phyloP scores from a whole-genome alignment of 2,888 invertebrate genomes.

The Amphipoea oculea region DNA sequence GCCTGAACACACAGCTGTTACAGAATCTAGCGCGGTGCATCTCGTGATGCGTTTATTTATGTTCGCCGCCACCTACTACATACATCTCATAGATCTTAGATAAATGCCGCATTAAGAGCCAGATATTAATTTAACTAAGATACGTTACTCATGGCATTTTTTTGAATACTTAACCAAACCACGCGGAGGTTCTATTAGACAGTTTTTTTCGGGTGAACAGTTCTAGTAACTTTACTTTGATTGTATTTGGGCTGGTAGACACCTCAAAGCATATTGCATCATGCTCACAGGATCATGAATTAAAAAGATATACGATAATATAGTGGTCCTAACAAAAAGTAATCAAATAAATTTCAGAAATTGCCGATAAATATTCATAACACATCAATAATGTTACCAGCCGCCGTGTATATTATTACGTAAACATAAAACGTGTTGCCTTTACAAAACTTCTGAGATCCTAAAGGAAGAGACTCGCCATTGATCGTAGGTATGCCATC shows the following conservation, averaged over 20 bases:
- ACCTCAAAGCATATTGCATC: not conserved
- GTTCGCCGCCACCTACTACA: slow-evolving; percentile 70
- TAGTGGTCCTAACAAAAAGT: slow-evolving; percentile 26
- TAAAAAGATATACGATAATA: slow-evolving; percentile 2
- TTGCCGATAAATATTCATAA: slow-evolving; percentile 41
- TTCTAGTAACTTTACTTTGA: not conserved
- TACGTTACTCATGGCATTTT: slow-evolving; percentile 18
- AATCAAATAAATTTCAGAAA: slow-evolving; percentile 36
- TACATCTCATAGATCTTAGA: slow-evolving; percentile 72
- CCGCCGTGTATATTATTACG: slow-evolving; percentile 40
- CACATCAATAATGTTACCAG: slow-evolving; percentile 36
- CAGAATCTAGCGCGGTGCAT: slow-evolving; percentile 85
- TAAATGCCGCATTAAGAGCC: slow-evolving; percentile 59
- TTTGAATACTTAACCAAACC: not conserved
- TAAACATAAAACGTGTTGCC: slow-evolving; percentile 34
- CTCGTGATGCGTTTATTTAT: slow-evolving; percentile 83
- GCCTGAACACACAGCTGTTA: slow-evolving; percentile 87
- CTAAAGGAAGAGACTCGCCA: slow-evolving; percentile 25
- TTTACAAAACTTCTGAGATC: slow-evolving; percentile 31
- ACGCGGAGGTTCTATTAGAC: not conserved
- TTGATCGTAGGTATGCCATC: slow-evolving; percentile 44
- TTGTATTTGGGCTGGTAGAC: not conserved
- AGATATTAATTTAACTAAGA: slow-evolving; percentile 53
- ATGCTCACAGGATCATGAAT: slow-evolving; percentile 1
- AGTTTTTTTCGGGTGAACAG: slow-evolving; percentile 2